Evolutionary conservation across 2,113 vertebrate species (phyloP).

Genomic region (Brachionichthys hirsutus): DNA sequence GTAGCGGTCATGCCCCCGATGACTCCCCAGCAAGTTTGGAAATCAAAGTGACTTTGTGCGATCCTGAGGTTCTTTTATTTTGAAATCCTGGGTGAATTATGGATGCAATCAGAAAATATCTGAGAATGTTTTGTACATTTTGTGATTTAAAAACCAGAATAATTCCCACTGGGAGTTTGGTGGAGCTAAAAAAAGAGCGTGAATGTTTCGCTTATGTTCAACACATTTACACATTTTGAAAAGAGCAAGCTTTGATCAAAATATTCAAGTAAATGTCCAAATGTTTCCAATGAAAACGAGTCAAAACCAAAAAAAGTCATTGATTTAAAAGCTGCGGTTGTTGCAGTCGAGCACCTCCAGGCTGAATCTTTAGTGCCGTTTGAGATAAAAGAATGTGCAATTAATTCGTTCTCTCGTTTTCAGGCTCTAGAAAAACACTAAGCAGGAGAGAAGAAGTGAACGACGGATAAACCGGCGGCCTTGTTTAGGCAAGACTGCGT

Average conservation of each 20-base stretch:
- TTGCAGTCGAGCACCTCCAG: constrained; percentile 32
- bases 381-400: constrained; percentile 45
- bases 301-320: background rate
- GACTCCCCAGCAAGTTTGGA: too few species aligned
- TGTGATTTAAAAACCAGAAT: too few species aligned
- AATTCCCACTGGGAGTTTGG: background rate
- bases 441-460: constrained; percentile 27
- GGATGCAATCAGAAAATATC: background rate
- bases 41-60: too few species aligned
- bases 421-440: constrained; percentile 32
- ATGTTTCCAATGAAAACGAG: background rate
- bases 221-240: too few species aligned
- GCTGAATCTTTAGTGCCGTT: constrained; percentile 35
- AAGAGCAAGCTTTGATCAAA: too few species aligned
- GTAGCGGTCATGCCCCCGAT: too few species aligned
- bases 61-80: too few species aligned
- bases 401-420: constrained; percentile 45
- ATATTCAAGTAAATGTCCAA: too few species aligned
- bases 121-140: background rate
- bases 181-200: background rate
- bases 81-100: too few species aligned
- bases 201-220: background rate
- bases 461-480: constrained; percentile 46
- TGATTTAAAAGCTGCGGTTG: constrained; percentile 32
- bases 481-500: constrained; percentile 53